Percentiles rank a stretch among this genome's conserved stretches.
Conservation (phyloP, 2,113 vertebrate genomes). For the Centropus bengalensis region DNA sequence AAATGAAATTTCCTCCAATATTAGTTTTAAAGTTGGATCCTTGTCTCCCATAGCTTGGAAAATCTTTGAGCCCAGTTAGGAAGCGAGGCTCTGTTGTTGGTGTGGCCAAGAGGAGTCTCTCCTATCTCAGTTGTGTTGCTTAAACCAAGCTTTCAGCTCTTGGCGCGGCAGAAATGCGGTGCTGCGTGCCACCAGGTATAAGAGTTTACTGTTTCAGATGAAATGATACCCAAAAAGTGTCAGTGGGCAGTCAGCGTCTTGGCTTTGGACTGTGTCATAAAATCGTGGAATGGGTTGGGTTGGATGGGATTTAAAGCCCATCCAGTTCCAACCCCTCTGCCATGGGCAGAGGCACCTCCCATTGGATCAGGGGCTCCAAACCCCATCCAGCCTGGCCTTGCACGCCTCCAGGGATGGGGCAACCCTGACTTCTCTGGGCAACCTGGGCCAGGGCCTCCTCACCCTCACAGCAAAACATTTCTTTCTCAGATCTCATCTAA, state of each 20-base stretch:
- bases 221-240: background rate
- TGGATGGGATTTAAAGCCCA: too few relatives aligned
- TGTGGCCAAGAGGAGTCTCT: background rate
- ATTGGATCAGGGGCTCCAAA: too few relatives aligned
- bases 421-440: too few relatives aligned
- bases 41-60: background rate
- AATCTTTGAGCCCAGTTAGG: rapidly evolving
- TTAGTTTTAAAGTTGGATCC: background rate
- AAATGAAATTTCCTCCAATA: rapidly evolving
- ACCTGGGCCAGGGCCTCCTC: too few relatives aligned
- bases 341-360: too few relatives aligned
- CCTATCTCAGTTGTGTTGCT: background rate
- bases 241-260: background rate
- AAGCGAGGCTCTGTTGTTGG: background rate
- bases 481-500: too few relatives aligned
- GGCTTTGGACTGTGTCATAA: background rate
- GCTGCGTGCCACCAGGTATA: rapidly evolving
- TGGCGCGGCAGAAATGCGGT: background rate
- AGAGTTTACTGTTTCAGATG: background rate
- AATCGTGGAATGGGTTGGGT: too few relatives aligned
- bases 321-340: too few relatives aligned
- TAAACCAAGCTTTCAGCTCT: background rate
- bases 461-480: too few relatives aligned
- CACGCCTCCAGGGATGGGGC: too few relatives aligned
- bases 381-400: too few relatives aligned